phyloP scores from a whole-genome alignment of 1,140 invertebrate genomes.

The Plectrocnemia conspersa region DNA sequence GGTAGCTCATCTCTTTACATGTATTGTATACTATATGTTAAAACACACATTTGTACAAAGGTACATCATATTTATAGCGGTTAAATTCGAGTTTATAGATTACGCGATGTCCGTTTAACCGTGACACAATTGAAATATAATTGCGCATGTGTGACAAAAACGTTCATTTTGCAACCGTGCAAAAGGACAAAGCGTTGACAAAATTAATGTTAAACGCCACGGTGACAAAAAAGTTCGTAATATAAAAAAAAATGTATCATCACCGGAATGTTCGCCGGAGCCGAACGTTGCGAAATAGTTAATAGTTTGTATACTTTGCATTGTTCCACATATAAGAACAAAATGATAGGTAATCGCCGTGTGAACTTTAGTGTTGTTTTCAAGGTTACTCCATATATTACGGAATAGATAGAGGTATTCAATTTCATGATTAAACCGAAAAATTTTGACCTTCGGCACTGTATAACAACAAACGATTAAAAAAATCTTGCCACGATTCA shows the following conservation, averaged over 20 bases:
- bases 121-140: slow-evolving; percentile 30
- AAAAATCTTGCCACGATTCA: no score
- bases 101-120: slow-evolving; percentile 30
- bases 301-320: background rate
- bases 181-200: slow-evolving; percentile 3
- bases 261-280: slow-evolving; percentile 6
- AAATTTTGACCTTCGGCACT: no score
- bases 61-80: background rate
- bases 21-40: background rate
- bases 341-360: slow-evolving; percentile 8
- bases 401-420: no score
- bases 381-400: slow-evolving; percentile 9
- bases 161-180: slow-evolving; percentile 17
- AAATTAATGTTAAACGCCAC: slow-evolving; percentile 6
- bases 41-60: background rate
- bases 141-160: slow-evolving; percentile 24
- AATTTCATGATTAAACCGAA: no score
- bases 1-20: slow-evolving; percentile 19
- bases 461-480: no score
- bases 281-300: slow-evolving; percentile 7
- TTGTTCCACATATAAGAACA: slow-evolving; percentile 1
- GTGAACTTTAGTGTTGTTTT: slow-evolving; percentile 22
- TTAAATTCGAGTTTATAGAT: slow-evolving; percentile 14
- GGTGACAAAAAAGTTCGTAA: background rate
- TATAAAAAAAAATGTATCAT: slow-evolving; percentile 18